These are phyloP conservation scores for Sebastes paucispinis DNA, from an alignment of 2,797 vertebrate genomes.

Conservation along the genomic window DNA sequence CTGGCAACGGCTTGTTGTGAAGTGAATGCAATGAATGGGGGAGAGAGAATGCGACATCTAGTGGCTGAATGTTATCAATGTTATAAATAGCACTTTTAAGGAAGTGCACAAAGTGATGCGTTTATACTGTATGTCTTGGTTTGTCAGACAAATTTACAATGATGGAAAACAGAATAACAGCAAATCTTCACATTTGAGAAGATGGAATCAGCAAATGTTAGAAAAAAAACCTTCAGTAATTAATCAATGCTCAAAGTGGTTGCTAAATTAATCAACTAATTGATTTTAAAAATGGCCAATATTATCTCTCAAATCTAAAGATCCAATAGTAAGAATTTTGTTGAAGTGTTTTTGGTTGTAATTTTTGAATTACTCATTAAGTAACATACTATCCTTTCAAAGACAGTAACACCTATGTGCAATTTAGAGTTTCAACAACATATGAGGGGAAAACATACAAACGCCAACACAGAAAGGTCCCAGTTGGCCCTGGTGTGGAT, in stretches of 20 bases:
- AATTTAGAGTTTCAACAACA: neutral
- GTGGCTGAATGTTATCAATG: too few relatives aligned
- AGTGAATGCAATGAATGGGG: too few relatives aligned
- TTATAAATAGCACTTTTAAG: accelerated
- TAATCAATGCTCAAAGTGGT: accelerated
- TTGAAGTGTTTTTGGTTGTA: neutral
- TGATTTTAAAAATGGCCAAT: neutral
- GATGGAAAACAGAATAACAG: neutral
- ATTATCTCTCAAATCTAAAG: neutral
- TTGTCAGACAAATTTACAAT: neutral
- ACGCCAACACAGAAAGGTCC: neutral
- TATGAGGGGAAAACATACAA: neutral
- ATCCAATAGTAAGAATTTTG: neutral
- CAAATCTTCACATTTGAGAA: neutral
- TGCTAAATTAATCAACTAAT: neutral
- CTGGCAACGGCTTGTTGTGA: too few relatives aligned
- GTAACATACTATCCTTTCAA: neutral
- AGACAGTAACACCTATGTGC: neutral
- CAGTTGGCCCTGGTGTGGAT: neutral
- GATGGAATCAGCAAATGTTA: neutral
- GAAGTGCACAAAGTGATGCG: neutral
- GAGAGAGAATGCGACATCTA: too few relatives aligned
- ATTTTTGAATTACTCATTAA: neutral
- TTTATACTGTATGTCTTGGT: neutral
- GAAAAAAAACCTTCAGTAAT: neutral